Evolutionary conservation across 2,888 invertebrate genomes (phyloP), one percentile per base, ranked within the genome.

Genomic region (Eupithecia inturbata): DNA sequence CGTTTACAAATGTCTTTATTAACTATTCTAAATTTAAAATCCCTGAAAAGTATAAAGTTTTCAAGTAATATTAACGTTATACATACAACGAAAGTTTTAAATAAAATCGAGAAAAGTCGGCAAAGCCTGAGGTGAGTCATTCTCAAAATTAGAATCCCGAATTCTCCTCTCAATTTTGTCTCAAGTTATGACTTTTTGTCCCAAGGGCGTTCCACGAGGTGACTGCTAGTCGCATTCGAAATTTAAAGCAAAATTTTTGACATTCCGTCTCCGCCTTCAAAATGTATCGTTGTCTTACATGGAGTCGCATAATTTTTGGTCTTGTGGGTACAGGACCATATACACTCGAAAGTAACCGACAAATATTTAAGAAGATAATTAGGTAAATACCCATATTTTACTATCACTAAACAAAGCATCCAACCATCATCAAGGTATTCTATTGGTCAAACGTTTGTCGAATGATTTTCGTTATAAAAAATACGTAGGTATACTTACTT

Each of bases 261-360:
- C 92, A 93, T 93, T 91, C 92, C 92, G 89, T 89, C 90, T 89
- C 88, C 91, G 90, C 92, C 92, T 87, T 88, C 84, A 36, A 77
- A 82, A 76, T 80, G 68, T 75, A 63, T 14, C 66, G 66, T 72
- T 14, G 85, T 87, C 26, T 87, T 83, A 90, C 85, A 92, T 91
- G 87, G 70, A 67, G 71, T 26, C 26, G 14, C 49, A 53, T 22
- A 53, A 10, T 53, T 22, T n/a, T 3, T 22, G n/a, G 49, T 45
- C 19, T n/a, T 45, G 3, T 53, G 19, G 33, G 63, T 33, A 63
- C 1, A 63, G 19, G n/a, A n/a, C n/a, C n/a, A n/a, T n/a, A 22
- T 53, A 22, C 10, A 53, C n/a, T 10, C 10, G 19, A 22, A 53
- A 22, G 1, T 9, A 53, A 53, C 49, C n/a, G 49, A 53, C 3